A percentile compares a stretch with the other conserved stretches of the same genome.
These are phyloP conservation scores for Dicyrtoma fusca DNA, from an alignment of 2,888 invertebrate genomes.

Conservation along the genomic window DNA sequence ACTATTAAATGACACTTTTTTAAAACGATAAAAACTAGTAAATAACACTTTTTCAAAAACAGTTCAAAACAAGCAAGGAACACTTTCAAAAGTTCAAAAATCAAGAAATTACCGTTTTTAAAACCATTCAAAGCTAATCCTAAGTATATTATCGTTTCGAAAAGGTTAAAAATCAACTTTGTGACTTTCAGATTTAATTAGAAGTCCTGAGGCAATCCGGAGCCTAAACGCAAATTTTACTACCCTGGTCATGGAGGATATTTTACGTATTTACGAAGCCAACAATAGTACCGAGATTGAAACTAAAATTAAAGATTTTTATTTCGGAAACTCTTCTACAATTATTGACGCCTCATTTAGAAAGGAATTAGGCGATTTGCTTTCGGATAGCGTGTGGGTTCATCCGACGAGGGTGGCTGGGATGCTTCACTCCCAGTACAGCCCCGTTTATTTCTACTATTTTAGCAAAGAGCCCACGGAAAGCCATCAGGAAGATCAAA, in stretches of 20 bases:
- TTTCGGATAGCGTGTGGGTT: conserved; percentile 2
- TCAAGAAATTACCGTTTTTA: too few relatives aligned
- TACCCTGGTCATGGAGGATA: not conserved
- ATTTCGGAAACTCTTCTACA: not conserved
- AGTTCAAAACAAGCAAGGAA: too few relatives aligned
- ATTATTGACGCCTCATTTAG: not conserved
- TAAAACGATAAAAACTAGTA: too few relatives aligned
- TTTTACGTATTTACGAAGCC: not conserved
- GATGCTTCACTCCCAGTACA: not conserved
- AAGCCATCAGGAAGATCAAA: conserved; percentile 3
- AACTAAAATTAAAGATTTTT: not conserved
- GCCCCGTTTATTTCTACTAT: conserved; percentile 21
- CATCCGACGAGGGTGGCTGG: conserved; percentile 3
- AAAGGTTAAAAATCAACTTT: too few relatives aligned
- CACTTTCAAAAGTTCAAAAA: too few relatives aligned
- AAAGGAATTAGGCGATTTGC: not conserved
- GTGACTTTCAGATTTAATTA: not conserved
- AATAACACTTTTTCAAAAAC: too few relatives aligned
- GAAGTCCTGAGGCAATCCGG: not conserved
- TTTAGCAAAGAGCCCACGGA: conserved; percentile 9
- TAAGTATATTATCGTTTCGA: too few relatives aligned
- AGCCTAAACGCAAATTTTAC: conserved; percentile 11
- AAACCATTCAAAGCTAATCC: too few relatives aligned
- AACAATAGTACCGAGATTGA: not conserved
- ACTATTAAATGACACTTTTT: too few relatives aligned